Percentiles rank a stretch among this genome's conserved stretches.
Evolutionary conservation across 2,888 invertebrate species (phyloP).

Genomic region (Drosophila pegasa): DNA sequence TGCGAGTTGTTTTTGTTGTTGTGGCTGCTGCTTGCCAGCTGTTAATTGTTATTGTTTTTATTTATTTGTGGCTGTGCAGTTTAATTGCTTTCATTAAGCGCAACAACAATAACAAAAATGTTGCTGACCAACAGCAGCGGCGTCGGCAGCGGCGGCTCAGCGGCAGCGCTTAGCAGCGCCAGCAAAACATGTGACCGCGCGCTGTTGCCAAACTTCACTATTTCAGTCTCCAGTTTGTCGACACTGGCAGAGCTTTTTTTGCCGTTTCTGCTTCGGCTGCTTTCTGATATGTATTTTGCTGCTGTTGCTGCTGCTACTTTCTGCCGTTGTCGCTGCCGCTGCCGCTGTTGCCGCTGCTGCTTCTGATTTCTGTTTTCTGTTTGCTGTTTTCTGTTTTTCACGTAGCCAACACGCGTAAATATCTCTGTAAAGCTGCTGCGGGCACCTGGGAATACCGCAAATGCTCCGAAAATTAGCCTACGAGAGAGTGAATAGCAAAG

Average conservation of each 20-base stretch:
- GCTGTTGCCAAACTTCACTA: conserved; percentile 56
- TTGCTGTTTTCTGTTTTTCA: conserved; percentile 45
- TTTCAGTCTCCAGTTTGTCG: conserved; percentile 57
- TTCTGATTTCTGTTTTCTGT: conserved; percentile 51
- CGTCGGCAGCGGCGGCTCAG: conserved; percentile 24
- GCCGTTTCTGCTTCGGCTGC: conserved; percentile 21
- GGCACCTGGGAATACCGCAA: conserved; percentile 37
- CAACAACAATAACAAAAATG: conserved; percentile 40
- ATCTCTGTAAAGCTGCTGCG: conserved; percentile 18
- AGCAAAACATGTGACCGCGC: conserved; percentile 69
- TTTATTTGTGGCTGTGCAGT: conserved; percentile 73
- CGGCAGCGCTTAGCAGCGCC: conserved; percentile 16
- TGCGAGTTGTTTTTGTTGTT: conserved; percentile 11
- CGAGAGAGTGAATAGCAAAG: conserved; percentile 1
- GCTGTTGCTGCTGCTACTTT: conserved; percentile 3
- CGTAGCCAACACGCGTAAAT: conserved; percentile 40
- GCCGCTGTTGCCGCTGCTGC: conserved; percentile 18
- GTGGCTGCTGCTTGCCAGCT: conserved; percentile 41
- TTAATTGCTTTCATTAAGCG: conserved; percentile 73
- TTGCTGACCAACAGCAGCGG: conserved; percentile 28
- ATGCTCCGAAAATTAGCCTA: conserved; percentile 40
- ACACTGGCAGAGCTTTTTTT: conserved; percentile 45
- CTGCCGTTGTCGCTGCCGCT: conserved; percentile 11
- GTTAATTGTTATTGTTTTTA: conserved; percentile 55
- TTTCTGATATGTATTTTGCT: conserved; percentile 22